phyloP scores from a whole-genome alignment of 2,113 vertebrate species.

The Entomyzon cyanotis region DNA sequence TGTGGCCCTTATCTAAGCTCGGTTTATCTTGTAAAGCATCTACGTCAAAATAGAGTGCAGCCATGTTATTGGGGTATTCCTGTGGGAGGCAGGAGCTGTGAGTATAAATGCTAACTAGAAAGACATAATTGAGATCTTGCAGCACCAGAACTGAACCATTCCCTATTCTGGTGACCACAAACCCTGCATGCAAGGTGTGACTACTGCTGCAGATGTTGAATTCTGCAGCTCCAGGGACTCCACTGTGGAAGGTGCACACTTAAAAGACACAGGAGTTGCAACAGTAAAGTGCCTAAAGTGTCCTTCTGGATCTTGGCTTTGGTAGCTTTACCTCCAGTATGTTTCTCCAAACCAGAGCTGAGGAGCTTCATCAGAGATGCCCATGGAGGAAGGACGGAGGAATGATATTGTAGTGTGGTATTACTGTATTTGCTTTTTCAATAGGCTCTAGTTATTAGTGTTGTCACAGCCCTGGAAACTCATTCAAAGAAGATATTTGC shows the following conservation, averaged over 20 bases:
- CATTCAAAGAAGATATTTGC: not conserved
- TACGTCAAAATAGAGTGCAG: not conserved
- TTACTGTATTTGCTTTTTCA: not conserved
- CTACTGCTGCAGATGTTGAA: not conserved
- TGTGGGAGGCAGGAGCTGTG: not conserved
- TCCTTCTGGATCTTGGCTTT: not conserved
- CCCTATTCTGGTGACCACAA: accelerated
- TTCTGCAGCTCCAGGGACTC: not conserved
- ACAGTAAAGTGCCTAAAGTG: not conserved
- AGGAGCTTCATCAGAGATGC: not conserved
- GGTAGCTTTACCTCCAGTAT: not conserved
- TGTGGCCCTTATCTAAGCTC: not conserved
- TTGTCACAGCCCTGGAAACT: not conserved
- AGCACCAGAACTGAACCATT: not conserved
- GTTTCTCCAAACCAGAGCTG: not conserved
- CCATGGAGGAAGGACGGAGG: not conserved
- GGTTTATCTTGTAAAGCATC: not conserved
- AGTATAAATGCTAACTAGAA: not conserved
- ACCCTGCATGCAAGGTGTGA: not conserved
- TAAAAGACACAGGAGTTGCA: not conserved
- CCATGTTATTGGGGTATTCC: not conserved
- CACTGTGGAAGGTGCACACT: not conserved
- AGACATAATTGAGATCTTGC: not conserved
- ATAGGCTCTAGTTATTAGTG: not conserved
- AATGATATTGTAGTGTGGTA: not conserved